Evolutionary conservation across 2,113 vertebrate genomes (phyloP).

Genomic region (Artemisiospiza belli): DNA sequence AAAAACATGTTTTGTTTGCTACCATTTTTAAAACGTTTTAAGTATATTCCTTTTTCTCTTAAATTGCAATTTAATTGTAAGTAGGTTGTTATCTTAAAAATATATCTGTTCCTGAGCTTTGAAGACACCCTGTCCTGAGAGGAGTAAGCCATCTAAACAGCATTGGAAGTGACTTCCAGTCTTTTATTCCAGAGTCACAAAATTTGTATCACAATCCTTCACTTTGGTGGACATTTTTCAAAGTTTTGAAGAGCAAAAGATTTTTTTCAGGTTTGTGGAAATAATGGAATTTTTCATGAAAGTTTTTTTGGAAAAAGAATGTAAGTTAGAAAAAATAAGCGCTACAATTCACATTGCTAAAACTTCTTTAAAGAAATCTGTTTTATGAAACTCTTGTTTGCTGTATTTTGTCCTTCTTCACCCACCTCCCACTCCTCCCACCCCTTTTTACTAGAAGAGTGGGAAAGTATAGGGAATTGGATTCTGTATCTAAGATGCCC

Average conservation of each 20-base stretch:
- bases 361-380: neutral
- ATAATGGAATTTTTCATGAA: neutral
- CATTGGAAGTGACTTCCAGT: neutral
- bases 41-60: neutral
- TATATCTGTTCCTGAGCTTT: neutral
- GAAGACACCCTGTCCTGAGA: neutral
- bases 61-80: neutral
- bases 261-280: neutral
- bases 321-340: neutral
- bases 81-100: neutral
- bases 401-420: neutral
- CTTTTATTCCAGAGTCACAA: neutral
- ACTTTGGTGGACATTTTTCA: neutral
- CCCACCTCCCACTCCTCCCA: neutral
- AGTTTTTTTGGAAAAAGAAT: neutral
- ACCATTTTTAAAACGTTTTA: neutral
- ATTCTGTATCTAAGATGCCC: neutral
- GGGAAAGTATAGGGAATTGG: neutral
- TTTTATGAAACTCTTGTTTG: neutral
- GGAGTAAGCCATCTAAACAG: neutral
- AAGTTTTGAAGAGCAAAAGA: neutral
- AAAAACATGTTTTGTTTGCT: neutral
- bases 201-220: fast-evolving
- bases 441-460: neutral
- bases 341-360: neutral